phyloP scores from a whole-genome alignment of 2,797 vertebrate genomes.

The Paramormyrops hopkinsi region DNA sequence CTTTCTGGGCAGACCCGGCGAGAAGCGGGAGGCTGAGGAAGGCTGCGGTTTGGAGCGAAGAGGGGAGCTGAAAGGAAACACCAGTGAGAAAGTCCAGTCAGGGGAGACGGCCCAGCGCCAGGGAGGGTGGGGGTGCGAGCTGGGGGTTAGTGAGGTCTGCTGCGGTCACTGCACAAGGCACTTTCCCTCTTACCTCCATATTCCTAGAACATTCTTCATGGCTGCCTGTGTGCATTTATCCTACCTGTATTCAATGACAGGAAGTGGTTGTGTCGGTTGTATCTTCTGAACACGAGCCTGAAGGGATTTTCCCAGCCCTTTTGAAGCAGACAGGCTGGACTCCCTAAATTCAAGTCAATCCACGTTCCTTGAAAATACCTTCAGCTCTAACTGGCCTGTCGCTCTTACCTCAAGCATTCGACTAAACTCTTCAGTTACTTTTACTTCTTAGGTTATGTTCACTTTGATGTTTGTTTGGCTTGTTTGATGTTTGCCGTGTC shows the following conservation, averaged over 20 bases:
- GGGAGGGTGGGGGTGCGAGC: background rate
- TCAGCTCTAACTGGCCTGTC: background rate
- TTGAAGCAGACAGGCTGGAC: background rate
- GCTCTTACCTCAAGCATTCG: background rate
- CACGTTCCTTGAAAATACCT: background rate
- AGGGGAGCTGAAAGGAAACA: background rate
- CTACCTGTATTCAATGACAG: background rate
- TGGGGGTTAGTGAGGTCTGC: background rate
- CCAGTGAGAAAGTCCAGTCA: background rate
- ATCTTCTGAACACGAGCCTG: background rate
- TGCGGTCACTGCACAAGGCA: background rate
- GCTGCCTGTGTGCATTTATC: background rate
- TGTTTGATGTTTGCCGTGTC: background rate
- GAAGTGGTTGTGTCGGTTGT: background rate
- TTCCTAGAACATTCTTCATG: background rate
- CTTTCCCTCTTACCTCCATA: background rate
- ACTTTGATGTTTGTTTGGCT: background rate
- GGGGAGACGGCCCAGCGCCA: background rate
- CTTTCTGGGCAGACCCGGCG: background rate
- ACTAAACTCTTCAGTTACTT: background rate
- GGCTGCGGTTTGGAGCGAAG: background rate
- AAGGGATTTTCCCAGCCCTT: background rate
- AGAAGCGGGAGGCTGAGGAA: background rate
- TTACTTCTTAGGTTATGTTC: background rate
- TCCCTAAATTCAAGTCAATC: background rate